A percentile compares a stretch with the other conserved stretches of the same genome.
Evolutionary conservation across 1,140 invertebrate species (phyloP).

Genomic region (Nymphalis io): DNA sequence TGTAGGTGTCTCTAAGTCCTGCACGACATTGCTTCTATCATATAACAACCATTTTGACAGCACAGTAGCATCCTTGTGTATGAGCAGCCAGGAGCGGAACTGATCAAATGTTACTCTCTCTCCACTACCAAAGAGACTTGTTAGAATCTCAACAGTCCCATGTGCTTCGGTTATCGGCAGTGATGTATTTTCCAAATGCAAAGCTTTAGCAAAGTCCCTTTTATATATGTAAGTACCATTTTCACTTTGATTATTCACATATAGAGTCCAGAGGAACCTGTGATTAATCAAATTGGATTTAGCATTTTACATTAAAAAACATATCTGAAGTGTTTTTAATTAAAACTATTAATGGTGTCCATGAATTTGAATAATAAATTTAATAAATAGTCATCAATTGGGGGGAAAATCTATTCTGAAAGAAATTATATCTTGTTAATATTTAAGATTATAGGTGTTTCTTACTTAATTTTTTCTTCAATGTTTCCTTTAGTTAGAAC

Average conservation of each 20-base stretch:
- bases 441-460: constrained; percentile 28
- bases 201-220: constrained; percentile 86
- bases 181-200: constrained; percentile 82
- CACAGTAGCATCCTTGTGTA: constrained; percentile 88
- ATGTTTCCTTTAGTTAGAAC: constrained; percentile 90
- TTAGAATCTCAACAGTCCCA: constrained; percentile 71
- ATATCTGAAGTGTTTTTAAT: too few species aligned
- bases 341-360: too few species aligned
- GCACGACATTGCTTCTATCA: constrained; percentile 86
- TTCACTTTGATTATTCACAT: constrained; percentile 91
- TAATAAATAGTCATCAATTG: background rate
- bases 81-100: constrained; percentile 86
- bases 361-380: too few species aligned
- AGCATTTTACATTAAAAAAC: background rate
- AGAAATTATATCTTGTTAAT: background rate
- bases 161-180: constrained; percentile 55
- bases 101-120: constrained; percentile 86
- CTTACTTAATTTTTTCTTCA: constrained; percentile 93
- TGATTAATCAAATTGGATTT: constrained; percentile 36
- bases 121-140: constrained; percentile 79
- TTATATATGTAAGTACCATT: constrained; percentile 87
- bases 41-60: constrained; percentile 90
- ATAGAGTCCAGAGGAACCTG: constrained; percentile 92
- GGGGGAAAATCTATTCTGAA: background rate
- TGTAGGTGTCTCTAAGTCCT: constrained; percentile 92